Percentiles rank a stretch among this genome's conserved stretches.
phyloP scores from a whole-genome alignment of 1,140 invertebrate species.

The Saccostrea glomerata region DNA sequence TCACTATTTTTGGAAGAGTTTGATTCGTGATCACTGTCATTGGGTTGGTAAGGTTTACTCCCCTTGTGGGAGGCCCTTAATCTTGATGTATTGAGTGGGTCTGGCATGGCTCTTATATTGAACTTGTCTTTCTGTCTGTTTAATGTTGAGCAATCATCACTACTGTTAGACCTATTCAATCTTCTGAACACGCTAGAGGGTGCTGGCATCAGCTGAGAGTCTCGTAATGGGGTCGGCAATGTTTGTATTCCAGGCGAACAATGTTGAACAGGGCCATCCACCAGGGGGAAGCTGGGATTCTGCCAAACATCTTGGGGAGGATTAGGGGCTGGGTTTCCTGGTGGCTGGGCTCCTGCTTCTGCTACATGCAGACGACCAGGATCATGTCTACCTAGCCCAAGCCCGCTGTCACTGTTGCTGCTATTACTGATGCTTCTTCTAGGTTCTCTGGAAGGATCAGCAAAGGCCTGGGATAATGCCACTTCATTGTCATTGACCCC shows the following conservation, averaged over 20 bases:
- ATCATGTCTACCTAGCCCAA: constrained; percentile 91
- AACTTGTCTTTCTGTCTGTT: constrained; percentile 59
- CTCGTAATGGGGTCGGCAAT: constrained; percentile 53
- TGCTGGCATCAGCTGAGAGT: constrained; percentile 48
- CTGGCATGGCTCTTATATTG: constrained; percentile 69
- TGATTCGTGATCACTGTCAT: constrained; percentile 72
- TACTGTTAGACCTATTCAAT: constrained; percentile 63
- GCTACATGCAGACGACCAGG: constrained; percentile 83
- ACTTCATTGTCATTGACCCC: constrained; percentile 78
- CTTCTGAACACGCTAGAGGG: constrained; percentile 55
- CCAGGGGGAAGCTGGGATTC: constrained; percentile 37
- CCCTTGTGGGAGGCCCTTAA: constrained; percentile 54
- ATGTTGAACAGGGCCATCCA: constrained; percentile 54
- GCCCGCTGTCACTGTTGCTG: constrained; percentile 96
- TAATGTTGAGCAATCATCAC: constrained; percentile 63
- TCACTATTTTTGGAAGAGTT: constrained; percentile 56
- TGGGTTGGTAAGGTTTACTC: constrained; percentile 54
- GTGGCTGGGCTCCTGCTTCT: neutral
- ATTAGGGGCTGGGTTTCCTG: constrained; percentile 49
- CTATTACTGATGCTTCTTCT: constrained; percentile 84
- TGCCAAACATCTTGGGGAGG: constrained; percentile 3
- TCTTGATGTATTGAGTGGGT: constrained; percentile 53
- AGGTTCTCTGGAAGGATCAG: constrained; percentile 81
- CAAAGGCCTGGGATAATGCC: constrained; percentile 78
- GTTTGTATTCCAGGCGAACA: constrained; percentile 52